These are phyloP conservation scores for Ashinkailepas kermadecensis DNA, from an alignment of 2,888 invertebrate genomes.

Conservation along the genomic window DNA sequence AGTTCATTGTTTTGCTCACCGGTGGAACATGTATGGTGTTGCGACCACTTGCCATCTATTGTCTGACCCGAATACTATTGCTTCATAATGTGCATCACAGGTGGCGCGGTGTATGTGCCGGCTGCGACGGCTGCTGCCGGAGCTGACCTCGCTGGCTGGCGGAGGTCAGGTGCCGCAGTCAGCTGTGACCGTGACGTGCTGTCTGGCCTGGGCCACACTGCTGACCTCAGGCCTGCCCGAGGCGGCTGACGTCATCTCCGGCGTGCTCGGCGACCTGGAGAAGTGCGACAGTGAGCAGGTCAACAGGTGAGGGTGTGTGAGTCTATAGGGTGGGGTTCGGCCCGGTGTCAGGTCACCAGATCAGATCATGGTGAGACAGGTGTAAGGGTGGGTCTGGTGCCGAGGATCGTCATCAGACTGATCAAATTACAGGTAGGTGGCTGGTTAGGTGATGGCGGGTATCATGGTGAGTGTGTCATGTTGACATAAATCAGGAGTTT, in stretches of 20 bases:
- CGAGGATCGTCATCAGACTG: too few species aligned
- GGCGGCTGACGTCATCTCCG: neutral
- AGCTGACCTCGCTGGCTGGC: neutral
- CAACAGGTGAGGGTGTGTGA: neutral
- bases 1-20: too few species aligned
- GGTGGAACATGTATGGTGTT: too few species aligned
- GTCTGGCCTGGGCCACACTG: neutral
- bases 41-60: too few species aligned
- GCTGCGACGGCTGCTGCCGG: neutral
- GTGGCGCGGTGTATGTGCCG: neutral
- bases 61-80: too few species aligned
- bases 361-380: too few species aligned
- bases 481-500: too few species aligned
- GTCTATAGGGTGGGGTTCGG: neutral
- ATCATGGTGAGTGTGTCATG: too few species aligned
- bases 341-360: too few species aligned
- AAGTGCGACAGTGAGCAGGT: neutral
- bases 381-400: too few species aligned
- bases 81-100: neutral
- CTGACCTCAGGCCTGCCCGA: neutral
- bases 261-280: neutral
- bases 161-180: neutral
- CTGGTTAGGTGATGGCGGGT: too few species aligned
- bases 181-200: neutral
- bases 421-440: too few species aligned